These are phyloP conservation scores for Zosterops lateralis DNA, from an alignment of 2,113 vertebrate genomes.

Conservation along the genomic window DNA sequence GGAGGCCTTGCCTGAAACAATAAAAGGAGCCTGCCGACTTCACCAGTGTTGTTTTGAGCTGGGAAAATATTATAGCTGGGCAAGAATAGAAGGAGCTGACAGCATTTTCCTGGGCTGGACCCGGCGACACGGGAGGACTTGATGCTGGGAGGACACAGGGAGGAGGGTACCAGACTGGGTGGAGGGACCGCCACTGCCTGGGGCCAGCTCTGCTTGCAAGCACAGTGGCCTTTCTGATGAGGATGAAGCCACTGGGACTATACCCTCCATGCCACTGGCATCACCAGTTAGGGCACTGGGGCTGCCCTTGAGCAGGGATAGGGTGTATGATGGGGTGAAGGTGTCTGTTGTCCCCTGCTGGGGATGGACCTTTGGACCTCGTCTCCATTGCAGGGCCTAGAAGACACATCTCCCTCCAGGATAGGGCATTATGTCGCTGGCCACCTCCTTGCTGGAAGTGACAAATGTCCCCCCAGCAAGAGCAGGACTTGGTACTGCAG, in stretches of 20 bases:
- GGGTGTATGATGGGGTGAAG: neutral
- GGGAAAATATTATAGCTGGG: constrained; percentile 59
- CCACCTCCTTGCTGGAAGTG: neutral
- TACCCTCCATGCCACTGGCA: neutral
- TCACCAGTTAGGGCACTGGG: neutral
- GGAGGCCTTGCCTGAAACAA: constrained; percentile 47
- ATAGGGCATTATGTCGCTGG: accelerated
- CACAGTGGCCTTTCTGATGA: accelerated
- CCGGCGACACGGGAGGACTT: accelerated
- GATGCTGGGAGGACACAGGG: neutral
- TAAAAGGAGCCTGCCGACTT: neutral
- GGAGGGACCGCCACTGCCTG: neutral
- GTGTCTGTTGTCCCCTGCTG: accelerated
- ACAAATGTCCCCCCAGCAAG: neutral
- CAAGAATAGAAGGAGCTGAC: constrained; percentile 52
- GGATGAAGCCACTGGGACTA: accelerated
- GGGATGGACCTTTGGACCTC: too few relatives aligned
- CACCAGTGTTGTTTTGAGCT: constrained; percentile 46
- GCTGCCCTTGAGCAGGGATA: neutral
- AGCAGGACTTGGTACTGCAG: neutral
- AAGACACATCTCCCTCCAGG: neutral
- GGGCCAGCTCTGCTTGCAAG: neutral
- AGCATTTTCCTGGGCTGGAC: neutral
- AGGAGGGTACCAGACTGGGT: neutral
- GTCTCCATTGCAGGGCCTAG: neutral